A percentile compares a stretch with the other conserved stretches of the same genome.
Conservation (phyloP, 2,888 invertebrate species). For the Rhagonycha lutea region DNA sequence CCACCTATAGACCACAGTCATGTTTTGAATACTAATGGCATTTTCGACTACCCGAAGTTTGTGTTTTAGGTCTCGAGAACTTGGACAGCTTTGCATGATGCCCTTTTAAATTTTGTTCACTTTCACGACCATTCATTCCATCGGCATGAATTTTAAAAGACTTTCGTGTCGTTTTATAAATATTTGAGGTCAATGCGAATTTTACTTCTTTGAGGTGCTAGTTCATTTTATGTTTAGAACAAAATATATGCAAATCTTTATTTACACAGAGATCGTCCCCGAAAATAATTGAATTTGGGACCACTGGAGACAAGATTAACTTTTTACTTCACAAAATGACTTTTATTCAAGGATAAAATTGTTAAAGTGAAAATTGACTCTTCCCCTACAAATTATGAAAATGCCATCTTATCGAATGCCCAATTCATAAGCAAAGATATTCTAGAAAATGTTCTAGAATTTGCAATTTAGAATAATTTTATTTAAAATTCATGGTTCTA, state of each 20-base stretch:
- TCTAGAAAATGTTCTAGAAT: too few species aligned
- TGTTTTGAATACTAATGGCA: not conserved
- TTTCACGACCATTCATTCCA: not conserved
- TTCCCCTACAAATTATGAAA: too few species aligned
- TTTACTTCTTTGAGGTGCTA: not conserved
- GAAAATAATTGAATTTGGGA: not conserved
- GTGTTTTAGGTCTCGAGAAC: not conserved
- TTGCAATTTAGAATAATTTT: too few species aligned
- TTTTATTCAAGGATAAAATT: too few species aligned
- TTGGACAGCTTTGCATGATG: not conserved
- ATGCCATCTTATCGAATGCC: too few species aligned
- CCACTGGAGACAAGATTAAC: too few species aligned
- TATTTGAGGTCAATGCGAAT: not conserved
- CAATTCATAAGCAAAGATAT: too few species aligned
- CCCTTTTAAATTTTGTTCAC: not conserved
- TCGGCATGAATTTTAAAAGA: not conserved
- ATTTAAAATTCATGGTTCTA: too few species aligned
- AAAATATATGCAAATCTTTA: not conserved
- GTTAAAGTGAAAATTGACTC: too few species aligned
- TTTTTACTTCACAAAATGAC: too few species aligned
- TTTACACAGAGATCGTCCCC: not conserved
- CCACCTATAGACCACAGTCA: not conserved
- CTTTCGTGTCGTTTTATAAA: not conserved
- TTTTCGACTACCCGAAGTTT: not conserved
- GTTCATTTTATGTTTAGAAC: not conserved